Evolutionary conservation across 23 tunicate genomes (phyloP), one percentile per base, ranked within the genome.

Genomic region (Ascidia mentula): DNA sequence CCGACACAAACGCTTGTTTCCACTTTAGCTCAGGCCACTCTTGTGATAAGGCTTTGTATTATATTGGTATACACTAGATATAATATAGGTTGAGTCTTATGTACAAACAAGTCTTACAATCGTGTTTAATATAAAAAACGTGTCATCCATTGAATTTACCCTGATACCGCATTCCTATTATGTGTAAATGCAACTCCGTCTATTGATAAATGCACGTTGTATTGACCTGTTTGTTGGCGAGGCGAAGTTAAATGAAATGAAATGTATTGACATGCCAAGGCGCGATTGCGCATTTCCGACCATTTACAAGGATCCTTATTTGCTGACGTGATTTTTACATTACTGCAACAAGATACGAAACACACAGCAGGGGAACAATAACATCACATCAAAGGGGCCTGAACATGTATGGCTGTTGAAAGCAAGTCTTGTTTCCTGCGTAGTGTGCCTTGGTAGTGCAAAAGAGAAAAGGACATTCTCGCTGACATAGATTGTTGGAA

Each of bases 151-250:
- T 6, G 65, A 53, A 53, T 53, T n/a, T n/a, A 28, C 65, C 24
- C 65, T 53, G 65, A 20, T 53, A 53, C 65, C 24, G 65, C 12
- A 3, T 53, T 5, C 65, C 65, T 53, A 53, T 53, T 53, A 53
- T 53, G 65, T 53, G 65, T 53, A 53, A 53, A 53, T 53, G 65
- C 65, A 53, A 53, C 65, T 53, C n/a, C n/a, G 65, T 53, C 65
- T 26, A 9, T 53, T 20, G 65, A 53, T 53, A 53, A 53, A 28
- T 53, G 7, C 22, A 53, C 65, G 65, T 53, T 53, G 65, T 53
- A 53, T 53, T 53, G 65, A 53, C 65, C 65, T 53, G 24, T 53
- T 53, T 53, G 65, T 53, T 53, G 24, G 4, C 1, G 65, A 53
- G 65, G 65, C 13, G 24, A 53, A 53, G 65, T 53, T 26, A 28